phyloP scores from a whole-genome alignment of 2,888 invertebrate species.

The Cyclophora punctaria region DNA sequence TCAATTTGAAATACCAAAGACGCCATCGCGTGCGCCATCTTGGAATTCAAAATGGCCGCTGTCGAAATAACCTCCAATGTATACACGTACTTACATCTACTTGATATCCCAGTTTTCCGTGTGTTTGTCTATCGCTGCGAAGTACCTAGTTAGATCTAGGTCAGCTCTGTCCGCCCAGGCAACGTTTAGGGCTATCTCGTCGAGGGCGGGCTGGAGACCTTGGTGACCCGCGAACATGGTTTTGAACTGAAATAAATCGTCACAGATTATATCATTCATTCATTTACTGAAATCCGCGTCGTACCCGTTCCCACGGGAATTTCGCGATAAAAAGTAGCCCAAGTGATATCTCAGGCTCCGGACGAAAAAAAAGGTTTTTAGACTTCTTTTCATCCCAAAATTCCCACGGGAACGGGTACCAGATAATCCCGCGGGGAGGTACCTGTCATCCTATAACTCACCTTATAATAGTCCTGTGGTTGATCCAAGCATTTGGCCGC shows the following conservation, averaged over 20 bases:
- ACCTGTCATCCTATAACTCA: conserved; percentile 25
- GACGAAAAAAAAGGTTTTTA: too few species aligned
- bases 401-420: too few species aligned
- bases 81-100: background rate
- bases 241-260: conserved; percentile 64
- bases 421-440: too few species aligned
- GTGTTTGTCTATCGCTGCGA: conserved; percentile 29
- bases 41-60: too few species aligned
- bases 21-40: too few species aligned
- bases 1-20: too few species aligned
- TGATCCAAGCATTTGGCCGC: conserved; percentile 85
- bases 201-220: conserved; percentile 83
- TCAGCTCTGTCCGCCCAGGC: conserved; percentile 83
- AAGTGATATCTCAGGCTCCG: background rate
- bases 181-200: conserved; percentile 86
- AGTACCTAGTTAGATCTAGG: conserved; percentile 58
- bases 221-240: conserved; percentile 72
- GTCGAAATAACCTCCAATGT: too few species aligned
- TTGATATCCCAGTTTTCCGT: conserved; percentile 1
- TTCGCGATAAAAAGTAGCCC: background rate
- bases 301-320: too few species aligned
- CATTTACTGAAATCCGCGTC: background rate
- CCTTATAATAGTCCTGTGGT: conserved; percentile 84
- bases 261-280: too few species aligned
- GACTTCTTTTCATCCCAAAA: too few species aligned